Evolutionary conservation across 2,888 invertebrate species (phyloP), one percentile per base, ranked within the genome.

Genomic region (Dusona sp.): DNA sequence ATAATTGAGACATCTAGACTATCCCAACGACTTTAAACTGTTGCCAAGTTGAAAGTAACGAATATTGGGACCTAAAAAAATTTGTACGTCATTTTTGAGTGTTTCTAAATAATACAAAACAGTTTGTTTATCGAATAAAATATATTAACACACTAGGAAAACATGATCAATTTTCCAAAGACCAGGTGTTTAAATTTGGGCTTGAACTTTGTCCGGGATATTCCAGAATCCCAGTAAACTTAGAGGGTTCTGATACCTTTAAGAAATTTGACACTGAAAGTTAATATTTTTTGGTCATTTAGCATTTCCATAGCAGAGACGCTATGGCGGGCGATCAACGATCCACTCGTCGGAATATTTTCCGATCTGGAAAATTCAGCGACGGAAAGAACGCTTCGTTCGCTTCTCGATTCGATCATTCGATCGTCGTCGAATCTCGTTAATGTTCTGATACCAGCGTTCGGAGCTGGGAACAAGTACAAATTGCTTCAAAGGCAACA

Each of bases 291-390:
- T 67, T 68, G 29, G 6, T 61, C n/a, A 6, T 16, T 61, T 67
- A 88, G 88, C 51, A 87, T 86, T 51, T 86, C 88, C 8, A 87
- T 88, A 45, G 94, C 94, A 1, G 93, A 94, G 89, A 92, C 93
- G 33, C 93, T 95, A 89, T 96, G 97, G 96, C 95, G 96, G 94
- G 96, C 96, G 94, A 96, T 96, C 89, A 96, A 96, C 91, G 95
- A 95, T 38, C 96, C 96, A 3, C 95, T 96, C 48, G 95, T 95
- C 90, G 95, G 95, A 9, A 93, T 96, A 33, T 95, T 96, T 87
- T 95, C 95, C 87, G 95, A 96, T 90, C 94, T 96, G 87, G 95
- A 95, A 90, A 95, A 95, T 90, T 95, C 95, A 57, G 95, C 95
- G 65, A 95, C 96, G 8, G 95, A 96, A 88, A 95, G 95, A 90